phyloP scores from a whole-genome alignment of 2,888 invertebrate genomes.

The Kuschelorhynchus macadamiae region DNA sequence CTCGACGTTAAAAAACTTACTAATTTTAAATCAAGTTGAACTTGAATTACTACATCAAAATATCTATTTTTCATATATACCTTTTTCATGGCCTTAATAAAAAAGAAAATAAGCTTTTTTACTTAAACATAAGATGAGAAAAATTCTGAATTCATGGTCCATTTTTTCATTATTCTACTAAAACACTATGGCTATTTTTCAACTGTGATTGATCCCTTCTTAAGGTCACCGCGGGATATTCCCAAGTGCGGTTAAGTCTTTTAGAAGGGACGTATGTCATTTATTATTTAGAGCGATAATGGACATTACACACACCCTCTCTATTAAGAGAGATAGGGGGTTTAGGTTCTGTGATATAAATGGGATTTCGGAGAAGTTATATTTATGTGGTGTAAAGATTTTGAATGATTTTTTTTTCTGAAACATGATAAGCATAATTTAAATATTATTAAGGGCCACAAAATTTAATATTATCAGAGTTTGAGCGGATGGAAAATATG shows the following conservation, averaged over 20 bases:
- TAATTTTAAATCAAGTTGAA: too few species aligned
- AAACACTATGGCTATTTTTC: conserved; percentile 35
- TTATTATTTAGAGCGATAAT: conserved; percentile 65
- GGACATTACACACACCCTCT: conserved; percentile 61
- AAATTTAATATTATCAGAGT: too few species aligned
- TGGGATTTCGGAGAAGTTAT: conserved; percentile 8
- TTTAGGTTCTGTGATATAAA: not conserved
- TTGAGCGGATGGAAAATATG: too few species aligned
- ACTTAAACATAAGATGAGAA: too few species aligned
- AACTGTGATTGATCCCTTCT: conserved; percentile 43
- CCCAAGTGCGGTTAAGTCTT: conserved; percentile 52
- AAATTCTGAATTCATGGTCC: conserved; percentile 29
- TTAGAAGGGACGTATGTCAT: conserved; percentile 60
- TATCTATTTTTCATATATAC: too few species aligned
- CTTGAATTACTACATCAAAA: too few species aligned
- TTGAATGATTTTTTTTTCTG: too few species aligned
- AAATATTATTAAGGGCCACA: too few species aligned
- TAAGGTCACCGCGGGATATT: conserved; percentile 44
- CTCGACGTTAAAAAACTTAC: too few species aligned
- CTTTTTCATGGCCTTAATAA: too few species aligned
- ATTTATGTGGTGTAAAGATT: conserved; percentile 1
- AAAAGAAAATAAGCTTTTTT: too few species aligned
- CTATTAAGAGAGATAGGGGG: conserved; percentile 54
- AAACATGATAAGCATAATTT: too few species aligned
- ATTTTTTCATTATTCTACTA: conserved; percentile 39